phyloP scores from a whole-genome alignment of 1,140 invertebrate genomes.

The Drosophila funebris region DNA sequence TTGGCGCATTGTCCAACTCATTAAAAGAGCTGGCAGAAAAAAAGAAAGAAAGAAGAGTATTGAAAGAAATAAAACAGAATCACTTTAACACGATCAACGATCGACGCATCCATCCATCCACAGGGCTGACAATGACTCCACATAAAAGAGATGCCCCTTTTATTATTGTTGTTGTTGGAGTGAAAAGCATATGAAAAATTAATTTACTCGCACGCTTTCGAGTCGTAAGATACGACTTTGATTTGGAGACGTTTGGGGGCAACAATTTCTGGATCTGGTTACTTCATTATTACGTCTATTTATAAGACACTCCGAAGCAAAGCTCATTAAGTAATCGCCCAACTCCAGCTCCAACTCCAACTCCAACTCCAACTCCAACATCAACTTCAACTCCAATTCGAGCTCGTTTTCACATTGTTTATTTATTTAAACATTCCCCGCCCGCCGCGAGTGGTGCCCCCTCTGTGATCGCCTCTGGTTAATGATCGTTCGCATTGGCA shows the following conservation, averaged over 20 bases:
- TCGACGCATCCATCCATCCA: conserved; percentile 23
- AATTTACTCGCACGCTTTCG: conserved; percentile 68
- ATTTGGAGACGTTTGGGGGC: conserved; percentile 23
- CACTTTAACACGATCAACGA: conserved; percentile 76
- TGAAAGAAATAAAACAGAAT: conserved; percentile 43
- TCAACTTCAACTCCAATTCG: conserved; percentile 14
- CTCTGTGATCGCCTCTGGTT: conserved; percentile 14
- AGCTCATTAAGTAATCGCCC: conserved; percentile 79
- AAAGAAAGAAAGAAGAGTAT: conserved; percentile 12
- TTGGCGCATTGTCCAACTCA: conserved; percentile 66
- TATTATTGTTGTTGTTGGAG: conserved; percentile 3
- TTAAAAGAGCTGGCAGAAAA: conserved; percentile 58
- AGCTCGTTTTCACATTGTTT: conserved; percentile 67
- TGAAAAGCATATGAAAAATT: conserved; percentile 73
- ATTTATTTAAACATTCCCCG: conserved; percentile 69
- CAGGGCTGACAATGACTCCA: conserved; percentile 61
- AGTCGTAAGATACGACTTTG: conserved; percentile 2
- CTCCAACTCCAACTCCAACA: conserved; percentile 1
- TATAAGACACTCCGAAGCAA: conserved; percentile 59
- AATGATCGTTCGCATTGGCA: conserved; percentile 76
- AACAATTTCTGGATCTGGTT: conserved; percentile 68
- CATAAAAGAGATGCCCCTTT: conserved; percentile 59
- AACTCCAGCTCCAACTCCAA: conserved; percentile 42
- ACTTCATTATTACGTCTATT: conserved; percentile 82
- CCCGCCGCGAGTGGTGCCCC: not conserved